These are phyloP conservation scores for Micrasema longulum DNA, from an alignment of 1,140 invertebrate species.

Conservation along the genomic window DNA sequence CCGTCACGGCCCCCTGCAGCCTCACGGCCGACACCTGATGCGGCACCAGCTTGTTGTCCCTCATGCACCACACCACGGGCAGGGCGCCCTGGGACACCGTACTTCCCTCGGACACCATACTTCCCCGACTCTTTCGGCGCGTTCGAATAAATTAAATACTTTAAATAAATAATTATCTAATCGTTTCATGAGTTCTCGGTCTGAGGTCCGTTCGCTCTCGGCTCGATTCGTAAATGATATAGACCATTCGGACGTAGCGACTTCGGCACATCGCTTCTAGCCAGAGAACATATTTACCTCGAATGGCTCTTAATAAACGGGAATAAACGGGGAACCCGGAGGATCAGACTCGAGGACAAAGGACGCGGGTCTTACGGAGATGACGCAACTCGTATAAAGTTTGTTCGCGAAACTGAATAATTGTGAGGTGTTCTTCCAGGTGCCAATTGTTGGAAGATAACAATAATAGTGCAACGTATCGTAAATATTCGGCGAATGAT, in stretches of 20 bases:
- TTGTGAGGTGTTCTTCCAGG: background rate
- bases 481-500: too few relatives aligned
- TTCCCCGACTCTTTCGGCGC: background rate
- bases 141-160: conserved; percentile 14
- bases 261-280: conserved; percentile 23
- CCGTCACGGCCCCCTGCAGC: conserved; percentile 72
- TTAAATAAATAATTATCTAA: conserved; percentile 33
- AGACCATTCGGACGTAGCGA: conserved; percentile 5
- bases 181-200: conserved; percentile 19
- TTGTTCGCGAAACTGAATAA: background rate
- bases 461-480: too few relatives aligned
- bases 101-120: conserved; percentile 70
- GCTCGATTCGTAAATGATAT: conserved; percentile 27
- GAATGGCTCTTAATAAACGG: background rate
- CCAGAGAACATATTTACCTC: background rate
- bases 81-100: conserved; percentile 60
- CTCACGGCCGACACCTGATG: conserved; percentile 73
- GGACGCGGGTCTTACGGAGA: background rate
- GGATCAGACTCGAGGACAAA: background rate
- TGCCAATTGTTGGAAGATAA: background rate
- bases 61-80: conserved; percentile 74
- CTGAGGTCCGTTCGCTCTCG: conserved; percentile 13
- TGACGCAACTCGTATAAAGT: background rate
- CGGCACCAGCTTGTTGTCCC: conserved; percentile 73
- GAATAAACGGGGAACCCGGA: background rate